Evolutionary conservation across 2,888 invertebrate species (phyloP).

Genomic region (Quadroppia sp.): DNA sequence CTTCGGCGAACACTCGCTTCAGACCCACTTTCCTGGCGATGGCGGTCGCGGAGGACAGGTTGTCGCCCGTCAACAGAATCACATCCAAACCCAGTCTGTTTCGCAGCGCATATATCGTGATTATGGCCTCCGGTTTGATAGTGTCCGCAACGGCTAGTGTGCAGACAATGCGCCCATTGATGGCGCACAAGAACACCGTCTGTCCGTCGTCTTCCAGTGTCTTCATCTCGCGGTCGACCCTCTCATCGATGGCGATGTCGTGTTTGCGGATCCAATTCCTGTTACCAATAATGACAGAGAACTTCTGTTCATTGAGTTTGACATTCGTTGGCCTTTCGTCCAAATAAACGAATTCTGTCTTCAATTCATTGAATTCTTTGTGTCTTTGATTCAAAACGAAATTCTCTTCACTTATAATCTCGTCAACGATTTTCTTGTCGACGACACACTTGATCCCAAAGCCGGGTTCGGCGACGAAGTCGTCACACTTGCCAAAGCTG

Average conservation of each 20-base stretch:
- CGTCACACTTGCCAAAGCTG: constrained; percentile 61
- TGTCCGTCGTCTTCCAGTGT: constrained; percentile 80
- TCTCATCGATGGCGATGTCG: constrained; percentile 68
- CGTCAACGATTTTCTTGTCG: constrained; percentile 3
- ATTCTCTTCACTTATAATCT: constrained; percentile 25
- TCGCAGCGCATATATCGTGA: constrained; percentile 78
- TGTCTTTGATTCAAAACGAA: not conserved
- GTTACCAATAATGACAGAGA: constrained; percentile 68
- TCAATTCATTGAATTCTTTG: not conserved
- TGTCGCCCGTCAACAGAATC: constrained; percentile 93
- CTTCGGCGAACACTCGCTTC: constrained; percentile 89
- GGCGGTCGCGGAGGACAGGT: constrained; percentile 86
- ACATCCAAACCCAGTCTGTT: constrained; percentile 86
- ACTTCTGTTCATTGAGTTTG: not conserved
- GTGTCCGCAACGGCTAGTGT: constrained; percentile 91
- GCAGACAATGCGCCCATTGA: constrained; percentile 75
- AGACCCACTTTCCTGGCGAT: constrained; percentile 95
- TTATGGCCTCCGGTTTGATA: constrained; percentile 91
- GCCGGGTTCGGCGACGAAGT: constrained; percentile 82
- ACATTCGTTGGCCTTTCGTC: not conserved
- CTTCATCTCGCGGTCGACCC: constrained; percentile 70
- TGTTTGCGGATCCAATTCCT: constrained; percentile 94
- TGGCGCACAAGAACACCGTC: constrained; percentile 83
- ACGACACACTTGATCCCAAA: constrained; percentile 68
- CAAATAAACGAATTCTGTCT: constrained; percentile 21